Conservation (phyloP, 1,140 invertebrate species). For the Trichoplusia ni region DNA sequence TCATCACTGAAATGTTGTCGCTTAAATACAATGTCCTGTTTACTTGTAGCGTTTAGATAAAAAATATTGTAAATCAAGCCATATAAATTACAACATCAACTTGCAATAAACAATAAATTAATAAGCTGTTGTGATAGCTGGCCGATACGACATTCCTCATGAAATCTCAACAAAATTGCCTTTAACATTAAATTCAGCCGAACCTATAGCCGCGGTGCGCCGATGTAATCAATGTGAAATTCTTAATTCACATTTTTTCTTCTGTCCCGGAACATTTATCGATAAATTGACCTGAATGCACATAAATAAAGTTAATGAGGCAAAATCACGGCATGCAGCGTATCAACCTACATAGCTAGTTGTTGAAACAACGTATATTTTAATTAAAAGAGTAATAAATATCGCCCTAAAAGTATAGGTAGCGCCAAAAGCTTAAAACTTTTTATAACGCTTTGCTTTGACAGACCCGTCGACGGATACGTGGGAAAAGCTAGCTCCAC, state of each 20-base stretch:
- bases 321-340: slow-evolving; percentile 51
- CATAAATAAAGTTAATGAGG: slow-evolving; percentile 68
- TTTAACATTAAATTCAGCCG: slow-evolving; percentile 52
- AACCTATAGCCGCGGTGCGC: slow-evolving; percentile 48
- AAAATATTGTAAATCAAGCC: not conserved
- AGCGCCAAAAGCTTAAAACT: slow-evolving; percentile 7
- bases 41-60: too few species aligned
- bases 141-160: not conserved
- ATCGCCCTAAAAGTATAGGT: slow-evolving; percentile 18
- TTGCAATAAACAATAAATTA: not conserved
- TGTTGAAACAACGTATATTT: slow-evolving; percentile 36
- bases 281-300: slow-evolving; percentile 58
- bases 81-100: not conserved
- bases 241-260: slow-evolving; percentile 56
- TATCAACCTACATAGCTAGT: slow-evolving; percentile 47
- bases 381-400: slow-evolving; percentile 39
- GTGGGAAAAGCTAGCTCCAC: too few species aligned
- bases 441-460: too few species aligned
- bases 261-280: slow-evolving; percentile 54
- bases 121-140: not conserved
- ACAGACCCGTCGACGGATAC: too few species aligned
- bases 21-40: too few species aligned
- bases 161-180: slow-evolving; percentile 1
- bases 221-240: slow-evolving; percentile 62
- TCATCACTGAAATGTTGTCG: too few species aligned